Evolutionary conservation across 2,113 vertebrate genomes (phyloP).

Genomic region (Triplophysa rosa): DNA sequence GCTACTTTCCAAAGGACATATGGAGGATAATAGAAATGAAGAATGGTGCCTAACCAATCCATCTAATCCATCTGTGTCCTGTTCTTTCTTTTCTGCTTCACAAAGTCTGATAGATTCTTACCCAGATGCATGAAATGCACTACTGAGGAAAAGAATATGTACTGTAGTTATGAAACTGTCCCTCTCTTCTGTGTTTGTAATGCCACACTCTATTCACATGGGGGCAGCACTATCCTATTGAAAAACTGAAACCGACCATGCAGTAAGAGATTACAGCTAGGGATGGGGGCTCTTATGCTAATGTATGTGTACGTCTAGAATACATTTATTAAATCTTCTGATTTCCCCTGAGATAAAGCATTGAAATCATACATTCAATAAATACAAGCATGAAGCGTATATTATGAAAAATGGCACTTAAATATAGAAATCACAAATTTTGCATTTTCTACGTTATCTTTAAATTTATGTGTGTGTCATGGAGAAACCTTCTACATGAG

Average conservation of each 20-base stretch:
- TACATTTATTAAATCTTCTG: conserved; percentile 8
- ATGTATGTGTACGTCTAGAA: conserved; percentile 14
- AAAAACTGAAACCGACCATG: conserved; percentile 42
- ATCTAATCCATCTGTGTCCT: not conserved
- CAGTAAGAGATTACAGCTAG: conserved; percentile 13
- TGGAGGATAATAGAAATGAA: not conserved
- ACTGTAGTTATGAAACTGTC: not conserved
- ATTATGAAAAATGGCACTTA: not conserved
- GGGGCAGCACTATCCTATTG: conserved; percentile 68
- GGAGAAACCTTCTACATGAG: conserved; percentile 1
- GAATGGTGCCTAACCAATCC: not conserved
- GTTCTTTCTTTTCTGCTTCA: not conserved
- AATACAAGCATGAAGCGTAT: not conserved
- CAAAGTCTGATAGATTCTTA: not conserved
- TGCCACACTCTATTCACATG: conserved; percentile 63
- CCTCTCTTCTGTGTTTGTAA: conserved; percentile 57
- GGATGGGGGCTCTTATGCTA: conserved; percentile 7
- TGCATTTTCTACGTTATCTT: not conserved
- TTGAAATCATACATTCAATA: not conserved
- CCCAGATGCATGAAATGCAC: not conserved
- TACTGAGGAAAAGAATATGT: not conserved
- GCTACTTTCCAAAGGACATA: conserved; percentile 10
- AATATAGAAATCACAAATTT: not conserved
- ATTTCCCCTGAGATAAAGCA: conserved; percentile 18
- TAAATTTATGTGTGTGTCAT: not conserved